Conservation (phyloP, 2,888 invertebrate species). For the Eudasyphora cyanicolor region DNA sequence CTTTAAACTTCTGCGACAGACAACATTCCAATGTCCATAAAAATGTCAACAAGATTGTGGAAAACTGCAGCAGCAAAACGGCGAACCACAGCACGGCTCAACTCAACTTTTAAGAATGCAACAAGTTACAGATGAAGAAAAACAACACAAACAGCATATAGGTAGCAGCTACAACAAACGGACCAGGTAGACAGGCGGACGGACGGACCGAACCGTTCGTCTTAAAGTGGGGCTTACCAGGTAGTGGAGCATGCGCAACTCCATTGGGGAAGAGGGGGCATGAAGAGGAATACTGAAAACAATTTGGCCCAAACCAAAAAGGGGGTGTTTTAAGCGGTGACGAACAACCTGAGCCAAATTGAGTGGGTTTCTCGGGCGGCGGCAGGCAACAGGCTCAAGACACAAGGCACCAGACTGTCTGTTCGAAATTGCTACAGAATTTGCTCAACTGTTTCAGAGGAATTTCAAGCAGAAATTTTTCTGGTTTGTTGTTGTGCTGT, state of each 20-base stretch:
- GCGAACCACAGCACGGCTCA: conserved; percentile 18
- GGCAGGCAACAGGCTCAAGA: neutral
- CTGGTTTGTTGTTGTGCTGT: neutral
- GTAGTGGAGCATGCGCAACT: neutral
- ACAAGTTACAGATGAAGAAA: conserved; percentile 52
- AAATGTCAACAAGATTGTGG: conserved; percentile 72
- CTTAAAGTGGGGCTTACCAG: no score
- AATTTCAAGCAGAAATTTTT: neutral
- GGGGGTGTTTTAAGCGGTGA: neutral
- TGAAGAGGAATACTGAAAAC: conserved; percentile 1
- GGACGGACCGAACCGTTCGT: no score
- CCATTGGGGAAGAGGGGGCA: neutral
- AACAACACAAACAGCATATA: conserved; percentile 11
- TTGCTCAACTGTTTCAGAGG: neutral
- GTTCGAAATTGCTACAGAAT: neutral
- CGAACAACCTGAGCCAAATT: neutral
- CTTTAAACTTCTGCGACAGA: conserved; percentile 57
- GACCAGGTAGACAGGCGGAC: neutral
- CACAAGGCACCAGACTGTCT: conserved; percentile 61
- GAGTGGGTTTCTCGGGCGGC: neutral
- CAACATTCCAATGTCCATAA: conserved; percentile 74
- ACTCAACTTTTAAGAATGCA: conserved; percentile 28
- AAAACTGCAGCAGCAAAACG: conserved; percentile 24
- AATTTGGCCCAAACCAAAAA: conserved; percentile 4
- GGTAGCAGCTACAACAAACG: conserved; percentile 24